These are phyloP conservation scores for Hyla sarda DNA, from an alignment of 2,113 vertebrate species.

Conservation along the genomic window DNA sequence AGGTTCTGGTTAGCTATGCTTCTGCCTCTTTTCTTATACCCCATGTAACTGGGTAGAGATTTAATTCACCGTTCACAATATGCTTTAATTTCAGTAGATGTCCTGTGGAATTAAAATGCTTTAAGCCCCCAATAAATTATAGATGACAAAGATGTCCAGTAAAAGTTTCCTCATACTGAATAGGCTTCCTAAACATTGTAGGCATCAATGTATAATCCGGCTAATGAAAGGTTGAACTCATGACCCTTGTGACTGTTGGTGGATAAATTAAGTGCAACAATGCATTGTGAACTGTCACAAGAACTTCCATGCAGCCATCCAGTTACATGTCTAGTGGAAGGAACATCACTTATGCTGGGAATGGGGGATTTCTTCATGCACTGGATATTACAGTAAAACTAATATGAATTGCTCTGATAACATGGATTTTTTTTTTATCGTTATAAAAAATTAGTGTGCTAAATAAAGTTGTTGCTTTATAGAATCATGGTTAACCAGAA, in stretches of 20 bases:
- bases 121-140: constrained; percentile 18
- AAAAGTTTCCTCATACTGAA: constrained; percentile 11
- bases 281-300: not conserved
- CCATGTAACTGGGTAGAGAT: not conserved
- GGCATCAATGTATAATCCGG: constrained; percentile 30
- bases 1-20: not conserved
- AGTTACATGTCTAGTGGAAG: not conserved
- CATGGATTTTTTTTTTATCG: not conserved
- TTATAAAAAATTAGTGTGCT: too few relatives aligned
- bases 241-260: constrained; percentile 16
- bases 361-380: not conserved
- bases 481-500: too few relatives aligned
- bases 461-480: too few relatives aligned
- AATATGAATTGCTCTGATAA: not conserved
- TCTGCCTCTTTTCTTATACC: not conserved
- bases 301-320: not conserved
- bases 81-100: not conserved
- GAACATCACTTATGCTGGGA: not conserved
- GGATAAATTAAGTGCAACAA: constrained; percentile 35
- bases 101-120: not conserved
- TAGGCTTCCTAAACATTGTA: constrained; percentile 1
- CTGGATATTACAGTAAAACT: not conserved
- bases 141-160: constrained; percentile 24
- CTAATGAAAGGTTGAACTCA: constrained; percentile 22
- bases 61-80: not conserved